Percentiles rank a stretch among this genome's conserved stretches.
Conservation (phyloP, 2,113 vertebrate genomes). For the Grammomys surdaster region DNA sequence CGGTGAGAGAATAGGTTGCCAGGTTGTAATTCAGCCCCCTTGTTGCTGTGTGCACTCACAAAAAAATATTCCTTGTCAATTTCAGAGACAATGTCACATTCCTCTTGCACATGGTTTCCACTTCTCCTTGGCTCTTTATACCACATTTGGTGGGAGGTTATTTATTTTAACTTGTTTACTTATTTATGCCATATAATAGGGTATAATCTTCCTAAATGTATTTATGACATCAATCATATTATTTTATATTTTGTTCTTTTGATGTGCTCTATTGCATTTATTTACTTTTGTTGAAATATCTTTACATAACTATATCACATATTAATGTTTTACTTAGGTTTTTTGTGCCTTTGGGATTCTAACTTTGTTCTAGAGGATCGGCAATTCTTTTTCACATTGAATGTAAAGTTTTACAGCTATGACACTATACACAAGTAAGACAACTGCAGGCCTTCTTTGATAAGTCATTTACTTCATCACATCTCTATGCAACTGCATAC, state of each 20-base stretch:
- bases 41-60: neutral
- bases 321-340: neutral
- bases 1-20: neutral
- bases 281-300: neutral
- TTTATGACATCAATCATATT: neutral
- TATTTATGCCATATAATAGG: neutral
- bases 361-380: neutral
- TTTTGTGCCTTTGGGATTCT: neutral
- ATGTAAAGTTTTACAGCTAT: neutral
- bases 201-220: neutral
- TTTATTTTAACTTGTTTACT: no score
- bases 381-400: neutral
- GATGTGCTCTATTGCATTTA: neutral
- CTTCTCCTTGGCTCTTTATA: neutral
- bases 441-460: neutral
- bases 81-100: neutral
- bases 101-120: neutral
- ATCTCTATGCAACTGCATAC: neutral
- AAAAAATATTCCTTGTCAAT: constrained; percentile 39
- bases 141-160: neutral
- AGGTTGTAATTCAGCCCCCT: neutral
- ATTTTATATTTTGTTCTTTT: neutral
- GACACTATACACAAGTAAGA: neutral
- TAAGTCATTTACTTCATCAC: neutral
- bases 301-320: neutral